Conservation (phyloP, 2,888 invertebrate genomes). For the Ischnura elegans region DNA sequence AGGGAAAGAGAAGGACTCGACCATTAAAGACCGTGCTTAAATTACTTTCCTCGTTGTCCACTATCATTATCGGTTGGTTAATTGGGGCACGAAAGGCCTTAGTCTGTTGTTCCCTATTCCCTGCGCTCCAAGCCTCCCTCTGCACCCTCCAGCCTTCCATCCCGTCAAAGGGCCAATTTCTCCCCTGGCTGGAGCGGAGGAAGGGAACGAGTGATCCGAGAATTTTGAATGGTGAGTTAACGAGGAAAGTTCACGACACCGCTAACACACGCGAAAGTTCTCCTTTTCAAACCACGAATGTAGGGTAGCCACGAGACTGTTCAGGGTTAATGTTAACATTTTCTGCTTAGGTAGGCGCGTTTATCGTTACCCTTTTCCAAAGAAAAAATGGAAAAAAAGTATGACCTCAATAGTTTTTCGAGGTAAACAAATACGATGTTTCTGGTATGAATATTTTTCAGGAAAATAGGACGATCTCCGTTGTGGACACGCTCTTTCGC, state of each 20-base stretch:
- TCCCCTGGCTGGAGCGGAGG: not conserved
- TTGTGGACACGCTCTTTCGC: too few relatives aligned
- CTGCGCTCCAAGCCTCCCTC: too few relatives aligned
- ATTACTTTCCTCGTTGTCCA: slow-evolving; percentile 7
- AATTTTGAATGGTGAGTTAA: not conserved
- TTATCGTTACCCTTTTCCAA: too few relatives aligned
- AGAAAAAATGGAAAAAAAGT: too few relatives aligned
- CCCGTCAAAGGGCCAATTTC: not conserved
- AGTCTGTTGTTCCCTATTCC: not conserved
- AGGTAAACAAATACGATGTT: too few relatives aligned
- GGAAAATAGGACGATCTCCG: too few relatives aligned
- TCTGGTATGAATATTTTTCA: too few relatives aligned
- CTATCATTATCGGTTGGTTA: not conserved
- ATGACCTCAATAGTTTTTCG: too few relatives aligned
- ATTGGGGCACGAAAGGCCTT: not conserved
- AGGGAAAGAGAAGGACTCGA: not conserved
- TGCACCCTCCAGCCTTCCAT: not conserved
- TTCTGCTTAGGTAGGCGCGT: too few relatives aligned
- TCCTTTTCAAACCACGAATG: not conserved
- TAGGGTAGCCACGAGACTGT: too few relatives aligned
- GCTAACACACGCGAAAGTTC: not conserved
- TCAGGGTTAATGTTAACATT: too few relatives aligned
- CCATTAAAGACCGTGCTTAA: not conserved
- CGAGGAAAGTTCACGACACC: not conserved
- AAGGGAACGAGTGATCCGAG: not conserved